Evolutionary conservation across 2,888 invertebrate genomes (phyloP), one percentile per base, ranked within the genome.

Genomic region (Mesorhabditis belari): DNA sequence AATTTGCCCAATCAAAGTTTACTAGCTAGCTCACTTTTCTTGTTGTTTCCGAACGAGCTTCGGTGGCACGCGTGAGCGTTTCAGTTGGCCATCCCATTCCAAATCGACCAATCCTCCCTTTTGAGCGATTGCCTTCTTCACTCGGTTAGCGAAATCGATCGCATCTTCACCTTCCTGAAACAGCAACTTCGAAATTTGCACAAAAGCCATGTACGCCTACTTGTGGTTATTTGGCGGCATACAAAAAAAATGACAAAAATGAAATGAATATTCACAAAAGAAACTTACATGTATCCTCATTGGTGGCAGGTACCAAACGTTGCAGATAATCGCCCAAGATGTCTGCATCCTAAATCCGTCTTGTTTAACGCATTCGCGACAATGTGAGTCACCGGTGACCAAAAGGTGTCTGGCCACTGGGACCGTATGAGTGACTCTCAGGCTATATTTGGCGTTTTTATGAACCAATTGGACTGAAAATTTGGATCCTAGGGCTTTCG

Each of bases 261-360:
- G n/a, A n/a, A n/a, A 60, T n/a, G 9, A 49, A 25, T 50, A 52
- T 9, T 28, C n/a, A 24, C 17, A 5, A n/a, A 17, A 9, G 17
- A 50, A 17, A 56, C 59, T 6, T 21, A 83, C 83, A 69, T 86
- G 84, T 49, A 88, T 87, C 63, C 87, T 87, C 92, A 95, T 92
- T 3, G 95, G 91, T 21, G 96, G 95, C 69, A 98, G 85, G 83
- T 98, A 98, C 92, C 92, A 94, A 59, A 98, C 94, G 83, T 98
- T 95, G 83, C 92, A 94, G 25, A 98, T 96, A 73, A 98, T 91
- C 23, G 98, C 96, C 98, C 98, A 99, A 66, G 93, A 93, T 1
- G 94, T 92, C 94, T 99, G 93, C 90, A 98, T 95, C 88, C 44
- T 35, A 35, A 35, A 35, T n/a, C n/a, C n/a, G n/a, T n/a, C n/a